Base-by-base conservation (phyloP, 2,888 invertebrate genomes). In the Melinaea menophilus region DNA sequence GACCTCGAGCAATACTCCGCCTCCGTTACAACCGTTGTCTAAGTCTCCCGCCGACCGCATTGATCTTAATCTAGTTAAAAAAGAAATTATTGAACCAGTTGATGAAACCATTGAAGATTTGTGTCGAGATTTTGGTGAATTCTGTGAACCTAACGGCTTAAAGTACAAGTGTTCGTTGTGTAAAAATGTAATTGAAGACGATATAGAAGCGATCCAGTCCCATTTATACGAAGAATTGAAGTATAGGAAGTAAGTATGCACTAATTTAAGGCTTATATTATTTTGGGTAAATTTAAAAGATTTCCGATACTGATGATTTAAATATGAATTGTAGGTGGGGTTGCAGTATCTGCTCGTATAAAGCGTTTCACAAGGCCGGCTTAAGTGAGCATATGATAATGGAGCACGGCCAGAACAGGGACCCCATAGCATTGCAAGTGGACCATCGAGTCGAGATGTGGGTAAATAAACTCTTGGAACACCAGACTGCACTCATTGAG, bases 221-320 rank as follows among this genome's bases (percentile, higher is more conserved):
- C 95, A 95, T 83, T 80, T 95, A 59, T 94, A 91, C 72, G 92
- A 93, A 73, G 95, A 95, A 73, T 82, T 94, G 35, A 91, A 93
- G 58, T 94, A 94, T 73, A 90, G 92, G 71, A 93, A 93, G 94
- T 94, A 74, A 87, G 88, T 84, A 69, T 4, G 47, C 33, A 0
- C 46, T 59, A 22, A 22, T 56, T 31, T 47, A 34, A 31, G 46
- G 2, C 47, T 22, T n/a, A 5, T 13, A 9, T 51, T 59, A 48
- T 46, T 46, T 12, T 22, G 22, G 46, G 11, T 4, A 46, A 46
- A 46, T n/a, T n/a, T n/a, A 46, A 46, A 11, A 11, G 11, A 46
- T 11, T 12, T 9, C 12, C 11, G n/a, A 1, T 31, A 31, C 7
- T 31, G 9, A 31, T 51, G 7, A 51, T 51, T 55, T 59, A 51